These are phyloP conservation scores for Sigmodon hispidus DNA, from an alignment of 2,113 vertebrate genomes.

Conservation along the genomic window DNA sequence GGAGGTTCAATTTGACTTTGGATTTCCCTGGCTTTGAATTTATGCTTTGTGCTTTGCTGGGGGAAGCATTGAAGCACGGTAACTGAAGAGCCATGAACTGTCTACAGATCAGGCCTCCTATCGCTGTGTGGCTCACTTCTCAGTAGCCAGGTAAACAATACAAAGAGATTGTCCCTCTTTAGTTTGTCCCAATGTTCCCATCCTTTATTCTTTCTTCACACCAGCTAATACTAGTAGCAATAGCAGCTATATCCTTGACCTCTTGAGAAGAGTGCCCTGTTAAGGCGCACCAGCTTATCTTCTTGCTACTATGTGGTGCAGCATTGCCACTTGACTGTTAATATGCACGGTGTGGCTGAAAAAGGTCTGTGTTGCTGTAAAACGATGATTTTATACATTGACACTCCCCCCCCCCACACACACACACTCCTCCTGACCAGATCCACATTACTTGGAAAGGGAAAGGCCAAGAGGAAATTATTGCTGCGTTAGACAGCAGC, in stretches of 20 bases:
- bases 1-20: constrained; percentile 45
- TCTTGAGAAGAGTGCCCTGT: neutral
- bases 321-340: constrained; percentile 57
- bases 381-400: constrained; percentile 79
- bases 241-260: constrained; percentile 13
- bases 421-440: constrained; percentile 60
- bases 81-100: constrained; percentile 4
- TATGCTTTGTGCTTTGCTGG: constrained; percentile 66
- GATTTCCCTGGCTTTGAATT: constrained; percentile 66
- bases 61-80: constrained; percentile 51
- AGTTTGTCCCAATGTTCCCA: neutral
- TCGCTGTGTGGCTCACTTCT: neutral
- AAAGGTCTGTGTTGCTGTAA: constrained; percentile 70
- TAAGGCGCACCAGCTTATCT: constrained; percentile 5
- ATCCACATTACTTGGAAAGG: constrained; percentile 82
- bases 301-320: constrained; percentile 39
- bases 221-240: constrained; percentile 22
- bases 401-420: neutral
- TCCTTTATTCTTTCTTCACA: neutral
- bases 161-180: neutral
- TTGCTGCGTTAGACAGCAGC: constrained; percentile 91
- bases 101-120: neutral
- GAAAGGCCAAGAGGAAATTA: constrained; percentile 91
- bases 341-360: neutral
- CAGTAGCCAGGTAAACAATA: neutral